Evolutionary conservation across 92 coral and sea anemone species (phyloP).

Genomic region (Porites rus): DNA sequence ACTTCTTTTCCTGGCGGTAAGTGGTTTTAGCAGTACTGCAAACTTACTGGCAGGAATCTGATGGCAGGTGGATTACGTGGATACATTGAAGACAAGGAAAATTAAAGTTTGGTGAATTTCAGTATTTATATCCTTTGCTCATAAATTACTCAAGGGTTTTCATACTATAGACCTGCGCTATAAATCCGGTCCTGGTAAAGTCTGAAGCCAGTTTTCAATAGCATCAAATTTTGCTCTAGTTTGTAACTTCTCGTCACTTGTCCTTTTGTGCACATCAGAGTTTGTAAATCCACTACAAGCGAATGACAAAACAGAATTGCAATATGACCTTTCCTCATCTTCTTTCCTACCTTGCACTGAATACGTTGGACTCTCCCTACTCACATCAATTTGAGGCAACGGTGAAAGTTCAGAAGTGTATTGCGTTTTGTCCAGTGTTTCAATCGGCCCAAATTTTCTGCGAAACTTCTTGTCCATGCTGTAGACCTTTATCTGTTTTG

Average conservation of each 20-base stretch:
- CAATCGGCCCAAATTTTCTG: slow-evolving; percentile 7
- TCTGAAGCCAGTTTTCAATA: slow-evolving; percentile 24
- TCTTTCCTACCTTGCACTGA: not conserved
- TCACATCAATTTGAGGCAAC: not conserved
- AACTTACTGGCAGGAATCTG: too few species aligned
- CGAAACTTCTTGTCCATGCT: slow-evolving; percentile 17
- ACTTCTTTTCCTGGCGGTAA: too few species aligned
- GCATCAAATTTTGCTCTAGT: not conserved
- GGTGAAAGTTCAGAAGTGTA: not conserved
- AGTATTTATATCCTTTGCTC: not conserved
- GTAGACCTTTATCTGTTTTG: not conserved
- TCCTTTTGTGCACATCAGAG: not conserved
- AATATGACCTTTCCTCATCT: slow-evolving; percentile 19
- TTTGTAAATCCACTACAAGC: slow-evolving; percentile 16
- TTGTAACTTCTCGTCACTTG: not conserved
- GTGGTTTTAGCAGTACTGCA: too few species aligned
- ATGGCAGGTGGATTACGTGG: too few species aligned
- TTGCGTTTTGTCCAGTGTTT: not conserved
- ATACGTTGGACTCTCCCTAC: not conserved
- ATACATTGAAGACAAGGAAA: too few species aligned
- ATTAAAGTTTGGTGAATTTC: too few species aligned
- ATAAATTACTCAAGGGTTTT: not conserved
- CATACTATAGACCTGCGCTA: not conserved
- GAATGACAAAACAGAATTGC: slow-evolving; percentile 37
- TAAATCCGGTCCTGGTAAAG: not conserved